Conservation (phyloP, 1,140 invertebrate genomes). For the Trachelipus rathkii region DNA sequence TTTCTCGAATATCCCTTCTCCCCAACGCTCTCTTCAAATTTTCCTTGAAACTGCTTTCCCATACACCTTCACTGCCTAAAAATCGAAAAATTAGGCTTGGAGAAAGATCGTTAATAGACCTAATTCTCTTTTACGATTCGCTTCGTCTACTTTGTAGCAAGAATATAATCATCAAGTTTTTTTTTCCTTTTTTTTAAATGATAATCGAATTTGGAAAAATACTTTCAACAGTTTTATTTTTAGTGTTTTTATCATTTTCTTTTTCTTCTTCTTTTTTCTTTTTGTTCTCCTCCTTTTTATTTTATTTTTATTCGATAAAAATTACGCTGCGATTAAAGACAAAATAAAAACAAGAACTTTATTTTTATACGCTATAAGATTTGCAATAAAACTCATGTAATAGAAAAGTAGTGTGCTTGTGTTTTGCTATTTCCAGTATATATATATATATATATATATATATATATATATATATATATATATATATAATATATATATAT, state of each 20-base stretch:
- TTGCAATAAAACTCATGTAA: no score
- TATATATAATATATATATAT: not conserved
- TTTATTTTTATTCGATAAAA: not conserved
- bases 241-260: not conserved
- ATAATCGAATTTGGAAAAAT: no score
- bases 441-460: constrained; percentile 15
- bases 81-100: constrained; percentile 7
- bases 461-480: constrained; percentile 15
- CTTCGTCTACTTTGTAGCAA: not conserved
- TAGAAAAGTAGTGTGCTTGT: no score
- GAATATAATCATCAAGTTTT: not conserved
- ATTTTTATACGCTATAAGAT: no score
- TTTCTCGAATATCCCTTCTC: not conserved
- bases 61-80: not conserved
- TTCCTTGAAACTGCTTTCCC: not conserved
- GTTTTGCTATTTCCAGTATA: not conserved
- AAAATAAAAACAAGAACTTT: not conserved
- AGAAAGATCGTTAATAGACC: not conserved
- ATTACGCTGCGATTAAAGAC: not conserved
- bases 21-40: not conserved
- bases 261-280: not conserved
- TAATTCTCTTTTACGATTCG: not conserved
- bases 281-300: not conserved
- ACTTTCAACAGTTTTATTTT: not conserved
- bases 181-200: not conserved